Evolutionary conservation across 2,113 vertebrate species (phyloP), one percentile per base, ranked within the genome.

Genomic region (Lepisosteus osseus): DNA sequence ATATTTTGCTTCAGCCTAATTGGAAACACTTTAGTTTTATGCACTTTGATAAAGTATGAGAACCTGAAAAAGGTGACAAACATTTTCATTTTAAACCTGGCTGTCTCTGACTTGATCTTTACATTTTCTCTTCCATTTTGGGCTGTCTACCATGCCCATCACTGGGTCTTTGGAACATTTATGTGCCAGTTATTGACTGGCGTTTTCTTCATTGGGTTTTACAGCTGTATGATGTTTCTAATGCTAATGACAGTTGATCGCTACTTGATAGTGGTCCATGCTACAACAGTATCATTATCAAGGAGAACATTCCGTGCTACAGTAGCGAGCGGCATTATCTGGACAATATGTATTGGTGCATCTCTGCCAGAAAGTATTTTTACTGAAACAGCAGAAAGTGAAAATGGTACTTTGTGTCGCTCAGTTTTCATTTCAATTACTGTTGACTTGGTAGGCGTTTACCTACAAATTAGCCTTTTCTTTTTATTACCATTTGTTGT

Each of bases 161-260:
- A 75, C n/a, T 91, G 89, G 90, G 2, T 70, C 2, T 89, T 92
- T 1, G 72, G 87, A 0, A 0, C 77, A 0, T 1, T 1, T 45
- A 76, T 81, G 74, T 92, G 90, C 8, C 88, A 77, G 65, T 0
- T 90, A 3, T 67, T 87, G 29, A 85, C 77, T 0, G 77, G 81
- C 4, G 6, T 79, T 7, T 85, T 86, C 63, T 86, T 79, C 63
- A 0, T 80, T 0, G 89, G 90, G 3, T 73, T 88, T 42, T 89
- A 85, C 79, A 87, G 88, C 0, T 85, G 86, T 72, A 87, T 92
- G 71, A 77, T 83, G 17, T 90, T 91, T 72, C 85, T 92, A 68
- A 78, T 83, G 15, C 76, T 87, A 54, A 77, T 90, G 77, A 88
- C 89, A 0, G 6, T 89, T 0, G 87, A 92, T 69, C 77, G 89